Evolutionary conservation across 2,113 vertebrate genomes (phyloP), one percentile per base, ranked within the genome.

Genomic region (Gadus chalcogrammus): DNA sequence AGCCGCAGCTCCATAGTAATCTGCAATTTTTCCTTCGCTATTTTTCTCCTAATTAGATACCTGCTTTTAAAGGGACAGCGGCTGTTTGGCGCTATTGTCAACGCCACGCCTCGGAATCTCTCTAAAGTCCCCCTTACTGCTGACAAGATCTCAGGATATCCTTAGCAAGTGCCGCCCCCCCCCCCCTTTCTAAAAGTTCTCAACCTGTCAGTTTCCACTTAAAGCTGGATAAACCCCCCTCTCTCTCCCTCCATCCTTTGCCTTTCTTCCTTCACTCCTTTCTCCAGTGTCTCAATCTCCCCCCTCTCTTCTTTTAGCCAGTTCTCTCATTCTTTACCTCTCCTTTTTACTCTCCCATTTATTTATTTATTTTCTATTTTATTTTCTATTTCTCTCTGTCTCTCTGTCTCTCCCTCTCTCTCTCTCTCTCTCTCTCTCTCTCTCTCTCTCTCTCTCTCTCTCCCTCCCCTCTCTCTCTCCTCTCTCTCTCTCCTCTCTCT

Each of bases 1-100:
- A 95, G 95, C 93, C 92, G 91, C 88, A 90, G 92, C 90, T 92
- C 92, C 91, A 91, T 94, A 92, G 92, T 93, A 93, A 94, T 91
- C 91, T 85, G 88, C 75, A 76, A 80, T 91, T 83, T 72, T 76
- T 66, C 76, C 88, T 64, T 78, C 42, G 52, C 80, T 75, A 69
- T 87, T 82, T 85, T 42, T 80, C 67, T 64, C 77, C 55, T 58
- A 86, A 88, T 89, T 83, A 88, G 88, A 91, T 91, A 91, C 90
- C 92, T 93, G 87, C 88, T 93, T 83, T 84, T 90, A 89, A 93
- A 89, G 89, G 89, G 87, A 86, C 77, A 71, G 87, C 67, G 69
- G 74, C 69, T 68, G 81, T 71, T 48, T 48, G 7, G 71, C 80
- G 90, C 88, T 85, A 84, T 82, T 87, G 84, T 87, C 80, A 82